Evolutionary conservation across 1,140 invertebrate species (phyloP).

Genomic region (Nasonia giraulti): DNA sequence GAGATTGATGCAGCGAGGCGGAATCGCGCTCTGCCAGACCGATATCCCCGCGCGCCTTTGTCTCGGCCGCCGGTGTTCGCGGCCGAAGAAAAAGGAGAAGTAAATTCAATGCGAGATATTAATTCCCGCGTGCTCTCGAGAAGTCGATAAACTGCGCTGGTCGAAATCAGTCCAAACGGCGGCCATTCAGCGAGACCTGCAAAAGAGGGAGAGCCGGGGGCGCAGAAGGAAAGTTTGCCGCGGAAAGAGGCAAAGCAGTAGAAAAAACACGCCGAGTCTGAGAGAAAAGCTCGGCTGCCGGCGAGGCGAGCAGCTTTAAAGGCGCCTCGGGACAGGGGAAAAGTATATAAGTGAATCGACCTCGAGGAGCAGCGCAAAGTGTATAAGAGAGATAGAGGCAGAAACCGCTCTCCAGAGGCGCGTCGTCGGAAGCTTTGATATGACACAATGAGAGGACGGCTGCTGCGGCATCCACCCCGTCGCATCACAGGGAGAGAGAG

Average conservation of each 20-base stretch:
- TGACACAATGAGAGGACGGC: conserved; percentile 48
- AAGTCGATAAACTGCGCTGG: not conserved
- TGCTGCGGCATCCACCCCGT: conserved; percentile 12
- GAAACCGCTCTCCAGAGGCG: conserved; percentile 10
- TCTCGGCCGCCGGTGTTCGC: too few species aligned
- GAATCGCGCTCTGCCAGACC: too few species aligned
- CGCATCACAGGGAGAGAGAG: too few species aligned
- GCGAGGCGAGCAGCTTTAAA: not conserved
- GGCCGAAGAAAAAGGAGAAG: too few species aligned
- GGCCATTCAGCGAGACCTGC: conserved; percentile 31
- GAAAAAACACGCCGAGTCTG: conserved; percentile 17
- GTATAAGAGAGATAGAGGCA: not conserved
- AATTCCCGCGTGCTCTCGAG: not conserved
- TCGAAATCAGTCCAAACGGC: conserved; percentile 35
- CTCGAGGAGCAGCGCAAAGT: not conserved
- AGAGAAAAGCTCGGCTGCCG: not conserved
- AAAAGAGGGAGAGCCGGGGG: conserved; percentile 21
- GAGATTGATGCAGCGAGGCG: too few species aligned
- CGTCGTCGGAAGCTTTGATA: conserved; percentile 48
- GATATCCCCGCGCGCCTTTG: too few species aligned
- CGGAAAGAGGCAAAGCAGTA: not conserved
- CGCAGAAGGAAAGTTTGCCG: conserved; percentile 40
- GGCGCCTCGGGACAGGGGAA: not conserved
- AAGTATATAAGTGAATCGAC: conserved; percentile 35
- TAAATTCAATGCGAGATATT: too few species aligned